phyloP scores from a whole-genome alignment of 1,140 invertebrate species.

The Drosophila kohkoa region DNA sequence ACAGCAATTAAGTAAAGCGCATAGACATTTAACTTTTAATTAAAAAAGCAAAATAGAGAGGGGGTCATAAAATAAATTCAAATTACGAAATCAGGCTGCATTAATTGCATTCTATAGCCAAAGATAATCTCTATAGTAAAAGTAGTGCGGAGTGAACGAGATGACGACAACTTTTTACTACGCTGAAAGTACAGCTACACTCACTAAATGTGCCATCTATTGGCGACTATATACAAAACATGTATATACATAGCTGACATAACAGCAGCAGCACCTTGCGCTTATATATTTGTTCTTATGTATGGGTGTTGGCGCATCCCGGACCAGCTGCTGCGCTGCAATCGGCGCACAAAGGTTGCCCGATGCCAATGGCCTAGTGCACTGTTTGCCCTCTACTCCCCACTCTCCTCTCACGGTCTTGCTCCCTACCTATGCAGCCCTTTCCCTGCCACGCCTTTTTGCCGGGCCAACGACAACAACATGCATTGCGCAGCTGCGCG shows the following conservation, averaged over 20 bases:
- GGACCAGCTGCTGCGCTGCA: slow-evolving; percentile 60
- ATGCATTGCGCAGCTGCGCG: slow-evolving; percentile 45
- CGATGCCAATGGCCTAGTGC: slow-evolving; percentile 81
- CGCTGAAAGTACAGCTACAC: slow-evolving; percentile 64
- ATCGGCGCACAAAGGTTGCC: slow-evolving; percentile 68
- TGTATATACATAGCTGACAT: slow-evolving; percentile 40
- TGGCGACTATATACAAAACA: background rate
- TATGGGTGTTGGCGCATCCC: slow-evolving; percentile 50
- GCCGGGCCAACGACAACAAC: slow-evolving; percentile 8
- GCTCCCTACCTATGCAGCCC: background rate
- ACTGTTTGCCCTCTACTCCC: slow-evolving; percentile 39
- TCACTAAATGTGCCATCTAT: slow-evolving; percentile 43
- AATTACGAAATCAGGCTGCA: slow-evolving; percentile 39
- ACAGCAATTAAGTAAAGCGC: slow-evolving; percentile 4
- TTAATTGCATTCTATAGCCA: slow-evolving; percentile 63
- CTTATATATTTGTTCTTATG: background rate
- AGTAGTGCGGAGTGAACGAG: slow-evolving; percentile 15
- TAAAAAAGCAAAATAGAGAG: background rate
- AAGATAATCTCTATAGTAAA: slow-evolving; percentile 32
- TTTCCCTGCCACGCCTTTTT: slow-evolving; percentile 36
- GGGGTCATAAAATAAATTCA: slow-evolving; percentile 45
- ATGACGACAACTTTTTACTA: slow-evolving; percentile 55
- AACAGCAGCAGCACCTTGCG: background rate
- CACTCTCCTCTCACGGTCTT: background rate
- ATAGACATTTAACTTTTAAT: slow-evolving; percentile 12